These are phyloP conservation scores for Heliconius sara DNA, from an alignment of 2,888 invertebrate genomes.

Conservation along the genomic window DNA sequence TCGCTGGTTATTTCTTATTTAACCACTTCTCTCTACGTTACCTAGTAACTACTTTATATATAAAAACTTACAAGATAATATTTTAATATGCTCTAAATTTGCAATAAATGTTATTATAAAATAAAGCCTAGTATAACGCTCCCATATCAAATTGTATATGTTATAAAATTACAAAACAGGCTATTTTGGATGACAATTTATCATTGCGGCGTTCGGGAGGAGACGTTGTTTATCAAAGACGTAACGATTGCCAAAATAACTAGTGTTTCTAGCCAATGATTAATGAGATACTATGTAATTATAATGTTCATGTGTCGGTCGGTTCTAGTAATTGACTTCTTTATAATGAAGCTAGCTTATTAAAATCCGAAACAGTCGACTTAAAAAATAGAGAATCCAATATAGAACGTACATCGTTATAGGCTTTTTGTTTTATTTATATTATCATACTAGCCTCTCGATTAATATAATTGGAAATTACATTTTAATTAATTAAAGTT, in stretches of 20 bases:
- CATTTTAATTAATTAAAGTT: neutral
- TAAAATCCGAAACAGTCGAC: conserved; percentile 32
- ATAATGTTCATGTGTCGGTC: conserved; percentile 59
- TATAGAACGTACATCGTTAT: conserved; percentile 18
- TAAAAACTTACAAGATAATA: neutral
- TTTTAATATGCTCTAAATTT: no score
- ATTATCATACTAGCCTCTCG: neutral
- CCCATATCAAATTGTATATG: conserved; percentile 43
- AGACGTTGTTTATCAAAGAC: conserved; percentile 65
- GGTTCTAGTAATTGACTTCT: conserved; percentile 58
- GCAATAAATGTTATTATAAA: neutral
- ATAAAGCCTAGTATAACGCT: conserved; percentile 15
- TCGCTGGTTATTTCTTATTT: neutral
- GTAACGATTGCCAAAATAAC: conserved; percentile 79
- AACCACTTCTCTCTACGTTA: neutral
- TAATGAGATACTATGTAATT: conserved; percentile 70
- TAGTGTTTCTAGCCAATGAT: conserved; percentile 72
- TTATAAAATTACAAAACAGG: conserved; percentile 62
- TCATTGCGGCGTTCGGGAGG: conserved; percentile 63
- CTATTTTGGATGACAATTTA: conserved; percentile 76
- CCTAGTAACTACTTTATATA: neutral
- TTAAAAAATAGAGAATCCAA: conserved; percentile 24
- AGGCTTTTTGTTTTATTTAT: conserved; percentile 8
- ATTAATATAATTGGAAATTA: conserved; percentile 17
- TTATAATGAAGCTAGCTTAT: conserved; percentile 47